phyloP scores from a whole-genome alignment of 2,113 vertebrate genomes.

The Cettia cetti region DNA sequence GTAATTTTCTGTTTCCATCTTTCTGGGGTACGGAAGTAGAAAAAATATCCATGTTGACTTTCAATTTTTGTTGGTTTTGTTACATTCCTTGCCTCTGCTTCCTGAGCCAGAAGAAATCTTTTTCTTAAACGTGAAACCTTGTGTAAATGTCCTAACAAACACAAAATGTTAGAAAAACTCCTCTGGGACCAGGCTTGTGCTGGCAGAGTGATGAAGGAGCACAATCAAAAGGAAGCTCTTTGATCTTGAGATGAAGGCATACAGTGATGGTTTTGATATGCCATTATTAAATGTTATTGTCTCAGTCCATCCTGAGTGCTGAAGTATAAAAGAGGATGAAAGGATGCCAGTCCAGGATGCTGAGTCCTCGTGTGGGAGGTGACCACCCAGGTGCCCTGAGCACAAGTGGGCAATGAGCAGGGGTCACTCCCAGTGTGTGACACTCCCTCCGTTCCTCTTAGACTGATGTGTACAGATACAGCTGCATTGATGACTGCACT shows the following conservation, averaged over 20 bases:
- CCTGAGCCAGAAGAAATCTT: background rate
- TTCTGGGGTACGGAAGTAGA: background rate
- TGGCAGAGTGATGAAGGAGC: background rate
- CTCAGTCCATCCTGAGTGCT: background rate
- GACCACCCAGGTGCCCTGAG: background rate
- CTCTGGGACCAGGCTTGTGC: background rate
- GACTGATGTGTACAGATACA: background rate
- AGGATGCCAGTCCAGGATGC: background rate
- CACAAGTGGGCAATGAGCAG: background rate
- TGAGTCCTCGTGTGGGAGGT: background rate
- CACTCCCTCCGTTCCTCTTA: background rate
- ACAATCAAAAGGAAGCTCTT: background rate
- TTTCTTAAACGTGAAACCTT: background rate
- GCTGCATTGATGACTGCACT: background rate
- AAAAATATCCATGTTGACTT: background rate
- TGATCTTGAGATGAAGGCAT: background rate
- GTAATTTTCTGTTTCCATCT: background rate
- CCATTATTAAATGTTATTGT: background rate
- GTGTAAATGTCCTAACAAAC: background rate
- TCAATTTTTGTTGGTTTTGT: background rate
- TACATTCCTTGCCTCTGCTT: background rate
- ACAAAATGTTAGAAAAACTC: background rate
- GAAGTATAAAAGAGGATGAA: background rate
- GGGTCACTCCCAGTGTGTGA: background rate
- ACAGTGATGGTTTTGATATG: background rate